phyloP scores from a whole-genome alignment of 2,888 invertebrate genomes.

The Apamea sordens region DNA sequence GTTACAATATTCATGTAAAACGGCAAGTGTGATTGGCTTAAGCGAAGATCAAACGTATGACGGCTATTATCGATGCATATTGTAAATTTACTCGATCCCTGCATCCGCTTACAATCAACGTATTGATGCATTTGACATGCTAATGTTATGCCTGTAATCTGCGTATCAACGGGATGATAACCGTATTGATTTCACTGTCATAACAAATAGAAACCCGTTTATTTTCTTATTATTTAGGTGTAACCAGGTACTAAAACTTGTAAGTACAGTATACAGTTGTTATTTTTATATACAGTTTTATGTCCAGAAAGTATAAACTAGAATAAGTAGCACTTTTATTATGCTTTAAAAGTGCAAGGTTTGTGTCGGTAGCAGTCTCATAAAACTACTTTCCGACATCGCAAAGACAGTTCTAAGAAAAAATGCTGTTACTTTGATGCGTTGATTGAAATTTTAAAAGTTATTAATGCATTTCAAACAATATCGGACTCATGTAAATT shows the following conservation, averaged over 20 bases:
- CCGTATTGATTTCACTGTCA: constrained; percentile 10
- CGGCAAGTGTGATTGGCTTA: constrained; percentile 36
- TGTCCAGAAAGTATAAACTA: constrained; percentile 58
- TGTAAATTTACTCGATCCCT: constrained; percentile 34
- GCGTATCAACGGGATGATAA: not conserved
- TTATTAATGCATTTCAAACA: constrained; percentile 68
- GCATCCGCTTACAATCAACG: constrained; percentile 35
- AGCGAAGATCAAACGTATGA: constrained; percentile 50
- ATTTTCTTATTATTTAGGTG: constrained; percentile 18
- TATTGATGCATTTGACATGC: constrained; percentile 28
- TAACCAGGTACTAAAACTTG: constrained; percentile 11
- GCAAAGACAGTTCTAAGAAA: constrained; percentile 22
- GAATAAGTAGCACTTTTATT: constrained; percentile 62
- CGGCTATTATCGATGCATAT: constrained; percentile 22
- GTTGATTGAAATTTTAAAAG: constrained; percentile 36
- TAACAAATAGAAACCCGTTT: constrained; percentile 12
- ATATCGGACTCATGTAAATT: constrained; percentile 69
- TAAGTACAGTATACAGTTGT: constrained; percentile 39
- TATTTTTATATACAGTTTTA: constrained; percentile 56
- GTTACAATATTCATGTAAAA: constrained; percentile 38
- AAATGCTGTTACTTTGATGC: constrained; percentile 37
- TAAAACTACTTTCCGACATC: constrained; percentile 53
- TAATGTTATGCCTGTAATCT: constrained; percentile 24
- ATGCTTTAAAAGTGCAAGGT: constrained; percentile 61
- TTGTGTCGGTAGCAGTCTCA: constrained; percentile 34